A percentile compares a stretch with the other conserved stretches of the same genome.
Conservation (phyloP, 2,888 invertebrate genomes). For the Scaptomyza polygonia region DNA sequence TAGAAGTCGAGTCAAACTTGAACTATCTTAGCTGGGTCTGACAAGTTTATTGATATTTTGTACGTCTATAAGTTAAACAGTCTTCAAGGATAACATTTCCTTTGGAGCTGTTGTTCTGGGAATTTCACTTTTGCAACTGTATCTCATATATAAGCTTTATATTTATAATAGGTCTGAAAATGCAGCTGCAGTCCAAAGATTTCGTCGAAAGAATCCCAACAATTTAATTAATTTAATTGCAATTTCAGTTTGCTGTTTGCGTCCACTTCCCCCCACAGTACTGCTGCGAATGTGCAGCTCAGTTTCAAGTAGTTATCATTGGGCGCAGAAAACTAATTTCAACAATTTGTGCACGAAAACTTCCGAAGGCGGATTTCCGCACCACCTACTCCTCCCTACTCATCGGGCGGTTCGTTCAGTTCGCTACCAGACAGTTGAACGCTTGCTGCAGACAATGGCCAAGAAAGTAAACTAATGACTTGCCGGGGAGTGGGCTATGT, state of each 20-base stretch:
- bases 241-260: slow-evolving; percentile 44
- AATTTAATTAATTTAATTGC: slow-evolving; percentile 77
- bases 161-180: not conserved
- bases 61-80: not conserved
- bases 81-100: slow-evolving; percentile 3
- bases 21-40: slow-evolving; percentile 14
- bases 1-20: slow-evolving; percentile 7
- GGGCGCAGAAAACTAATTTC: slow-evolving; percentile 75
- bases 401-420: slow-evolving; percentile 3
- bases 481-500: not conserved
- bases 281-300: slow-evolving; percentile 48
- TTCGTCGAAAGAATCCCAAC: slow-evolving; percentile 42
- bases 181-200: slow-evolving; percentile 37
- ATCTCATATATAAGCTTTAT: slow-evolving; percentile 1
- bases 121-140: not conserved
- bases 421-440: slow-evolving; percentile 49
- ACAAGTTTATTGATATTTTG: slow-evolving; percentile 21
- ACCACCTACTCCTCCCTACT: not conserved
- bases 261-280: not conserved
- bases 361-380: slow-evolving; percentile 74
- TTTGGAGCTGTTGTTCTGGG: not conserved
- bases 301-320: slow-evolving; percentile 74
- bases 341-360: slow-evolving; percentile 77
- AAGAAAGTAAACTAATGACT: slow-evolving; percentile 70
- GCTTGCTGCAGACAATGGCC: slow-evolving; percentile 67